A percentile compares a stretch with the other conserved stretches of the same genome.
These are phyloP conservation scores for Diploscapter pachys DNA, from an alignment of 1,140 invertebrate genomes.

Conservation along the genomic window DNA sequence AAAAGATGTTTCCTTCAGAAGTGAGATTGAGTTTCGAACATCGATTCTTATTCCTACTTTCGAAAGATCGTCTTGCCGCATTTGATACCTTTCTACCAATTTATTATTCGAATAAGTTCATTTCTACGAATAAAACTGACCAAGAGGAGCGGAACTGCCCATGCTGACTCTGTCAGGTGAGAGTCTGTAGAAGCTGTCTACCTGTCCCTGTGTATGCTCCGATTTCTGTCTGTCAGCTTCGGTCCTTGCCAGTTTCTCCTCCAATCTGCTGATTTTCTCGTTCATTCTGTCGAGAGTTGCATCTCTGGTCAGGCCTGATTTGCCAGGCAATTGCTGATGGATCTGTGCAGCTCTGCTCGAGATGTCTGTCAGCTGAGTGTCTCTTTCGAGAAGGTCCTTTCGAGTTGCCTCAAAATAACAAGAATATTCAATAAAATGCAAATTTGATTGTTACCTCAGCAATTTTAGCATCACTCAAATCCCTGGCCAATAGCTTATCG, in stretches of 20 bases:
- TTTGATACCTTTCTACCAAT: too few species aligned
- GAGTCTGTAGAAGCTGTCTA: conserved; percentile 7
- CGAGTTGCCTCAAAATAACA: conserved; percentile 20
- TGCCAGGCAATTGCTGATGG: conserved; percentile 38
- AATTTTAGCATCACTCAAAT: conserved; percentile 18
- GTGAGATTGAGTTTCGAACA: too few species aligned
- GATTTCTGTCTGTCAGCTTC: not conserved
- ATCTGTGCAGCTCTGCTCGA: conserved; percentile 40
- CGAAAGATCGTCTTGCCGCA: not conserved
- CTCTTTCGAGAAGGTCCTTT: conserved; percentile 43
- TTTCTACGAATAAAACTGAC: too few species aligned
- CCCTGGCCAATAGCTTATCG: conserved; percentile 10
- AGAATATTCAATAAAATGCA: too few species aligned
- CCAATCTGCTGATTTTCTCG: conserved; percentile 1
- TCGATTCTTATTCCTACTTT: too few species aligned
- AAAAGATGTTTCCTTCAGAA: too few species aligned
- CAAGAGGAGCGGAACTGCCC: too few species aligned
- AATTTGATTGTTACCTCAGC: conserved; percentile 1
- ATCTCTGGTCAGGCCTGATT: not conserved
- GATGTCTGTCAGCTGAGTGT: conserved; percentile 35
- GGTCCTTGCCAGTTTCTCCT: not conserved
- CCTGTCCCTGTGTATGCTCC: not conserved
- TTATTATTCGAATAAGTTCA: too few species aligned
- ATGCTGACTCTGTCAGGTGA: too few species aligned
- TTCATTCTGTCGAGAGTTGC: not conserved